Evolutionary conservation across 2,888 invertebrate species (phyloP).

Genomic region (Aphidius colemani): DNA sequence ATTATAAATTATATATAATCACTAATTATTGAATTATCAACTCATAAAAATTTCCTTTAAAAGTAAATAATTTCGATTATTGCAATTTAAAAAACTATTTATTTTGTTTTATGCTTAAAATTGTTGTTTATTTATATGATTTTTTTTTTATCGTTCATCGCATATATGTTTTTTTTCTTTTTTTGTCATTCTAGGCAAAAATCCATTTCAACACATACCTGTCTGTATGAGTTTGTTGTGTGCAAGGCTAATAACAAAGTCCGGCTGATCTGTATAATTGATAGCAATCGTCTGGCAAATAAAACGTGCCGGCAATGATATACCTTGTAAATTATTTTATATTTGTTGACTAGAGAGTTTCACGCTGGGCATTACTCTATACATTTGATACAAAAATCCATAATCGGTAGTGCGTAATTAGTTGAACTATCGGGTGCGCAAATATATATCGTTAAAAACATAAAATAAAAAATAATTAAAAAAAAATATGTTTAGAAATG

Average conservation of each 20-base stretch:
- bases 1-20: no score
- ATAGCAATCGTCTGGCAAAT: constrained; percentile 16
- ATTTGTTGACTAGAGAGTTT: background rate
- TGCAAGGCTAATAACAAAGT: constrained; percentile 8
- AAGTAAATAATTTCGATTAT: no score
- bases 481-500: constrained; percentile 6
- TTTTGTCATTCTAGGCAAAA: background rate
- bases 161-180: no score
- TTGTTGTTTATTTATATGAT: no score
- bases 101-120: no score
- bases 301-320: constrained; percentile 20
- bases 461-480: constrained; percentile 1
- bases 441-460: constrained; percentile 27
- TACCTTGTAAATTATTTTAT: constrained; percentile 7
- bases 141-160: no score
- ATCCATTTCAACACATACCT: constrained; percentile 10
- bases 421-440: constrained; percentile 30
- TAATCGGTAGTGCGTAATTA: constrained; percentile 39
- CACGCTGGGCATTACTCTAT: constrained; percentile 29
- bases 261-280: constrained; percentile 21
- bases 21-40: no score
- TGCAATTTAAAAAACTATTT: no score
- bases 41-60: no score
- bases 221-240: constrained; percentile 6
- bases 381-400: constrained; percentile 38